Conservation (phyloP, 2,113 vertebrate species). For the Bostrychus sinensis region DNA sequence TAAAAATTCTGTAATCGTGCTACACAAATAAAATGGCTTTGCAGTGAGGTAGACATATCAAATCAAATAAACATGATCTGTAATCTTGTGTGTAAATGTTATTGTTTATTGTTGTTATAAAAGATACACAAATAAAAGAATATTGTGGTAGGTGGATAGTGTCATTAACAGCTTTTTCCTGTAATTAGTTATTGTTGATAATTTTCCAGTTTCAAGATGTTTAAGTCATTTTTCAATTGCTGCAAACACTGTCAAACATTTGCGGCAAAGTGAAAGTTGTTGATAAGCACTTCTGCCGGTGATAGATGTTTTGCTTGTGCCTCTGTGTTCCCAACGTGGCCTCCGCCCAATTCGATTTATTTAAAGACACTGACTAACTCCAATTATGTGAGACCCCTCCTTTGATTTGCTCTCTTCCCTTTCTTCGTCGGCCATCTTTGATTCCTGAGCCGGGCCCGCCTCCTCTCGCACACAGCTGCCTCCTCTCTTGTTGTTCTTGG, state of each 20-base stretch:
- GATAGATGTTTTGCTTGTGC: constrained; percentile 24
- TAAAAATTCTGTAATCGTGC: no score
- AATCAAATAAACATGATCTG: no score
- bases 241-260: constrained; percentile 5
- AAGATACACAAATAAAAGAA: no score
- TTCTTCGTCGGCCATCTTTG: constrained; percentile 78
- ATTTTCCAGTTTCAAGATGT: background rate
- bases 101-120: no score
- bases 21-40: no score
- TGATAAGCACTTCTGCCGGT: constrained; percentile 10
- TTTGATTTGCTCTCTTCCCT: constrained; percentile 73
- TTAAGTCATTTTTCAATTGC: constrained; percentile 14
- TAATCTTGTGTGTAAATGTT: no score
- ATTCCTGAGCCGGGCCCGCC: constrained; percentile 70
- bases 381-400: constrained; percentile 64
- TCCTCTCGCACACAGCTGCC: constrained; percentile 76
- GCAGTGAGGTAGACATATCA: no score
- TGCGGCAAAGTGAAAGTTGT: constrained; percentile 31
- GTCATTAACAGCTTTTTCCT: no score
- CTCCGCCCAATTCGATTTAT: constrained; percentile 65
- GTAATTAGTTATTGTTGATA: no score
- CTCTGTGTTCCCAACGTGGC: constrained; percentile 42
- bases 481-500: constrained; percentile 78
- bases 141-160: no score
- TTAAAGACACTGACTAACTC: constrained; percentile 73